phyloP scores from a whole-genome alignment of 1,140 invertebrate genomes.

The Medauroidea extradentata region DNA sequence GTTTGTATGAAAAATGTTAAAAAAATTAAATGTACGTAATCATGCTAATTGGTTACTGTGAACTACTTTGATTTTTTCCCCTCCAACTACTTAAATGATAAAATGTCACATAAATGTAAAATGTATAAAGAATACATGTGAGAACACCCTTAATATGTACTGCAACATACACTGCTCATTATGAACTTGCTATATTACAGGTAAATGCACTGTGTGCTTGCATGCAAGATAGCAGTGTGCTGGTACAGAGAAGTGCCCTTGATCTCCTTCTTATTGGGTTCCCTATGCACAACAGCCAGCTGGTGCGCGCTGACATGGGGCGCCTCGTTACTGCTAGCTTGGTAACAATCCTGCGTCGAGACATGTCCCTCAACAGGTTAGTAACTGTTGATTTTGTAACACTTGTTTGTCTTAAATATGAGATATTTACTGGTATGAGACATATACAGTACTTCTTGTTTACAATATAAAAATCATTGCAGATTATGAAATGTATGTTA shows the following conservation, averaged over 20 bases:
- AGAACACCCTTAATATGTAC: not conserved
- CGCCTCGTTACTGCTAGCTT: slow-evolving; percentile 74
- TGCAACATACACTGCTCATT: not conserved
- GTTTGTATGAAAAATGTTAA: no score
- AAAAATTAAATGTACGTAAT: no score
- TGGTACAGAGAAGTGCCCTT: slow-evolving; percentile 83
- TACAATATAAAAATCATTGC: no score
- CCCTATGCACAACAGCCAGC: slow-evolving; percentile 78
- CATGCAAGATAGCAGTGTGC: slow-evolving; percentile 73
- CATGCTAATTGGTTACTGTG: no score
- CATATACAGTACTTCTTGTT: no score
- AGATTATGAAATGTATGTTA: no score
- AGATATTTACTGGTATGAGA: no score
- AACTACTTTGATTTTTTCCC: no score
- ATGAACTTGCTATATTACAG: slow-evolving; percentile 33
- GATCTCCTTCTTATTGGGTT: slow-evolving; percentile 82
- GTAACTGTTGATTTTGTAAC: not conserved
- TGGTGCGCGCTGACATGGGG: slow-evolving; percentile 69
- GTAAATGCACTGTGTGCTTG: slow-evolving; percentile 63
- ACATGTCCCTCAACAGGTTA: slow-evolving; percentile 87
- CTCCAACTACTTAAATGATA: no score
- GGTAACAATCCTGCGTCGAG: slow-evolving; percentile 77
- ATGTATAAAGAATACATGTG: not conserved
- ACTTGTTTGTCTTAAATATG: not conserved
- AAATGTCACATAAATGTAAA: not conserved